Percentiles rank a stretch among this genome's conserved stretches.
Conservation (phyloP, 2,888 invertebrate species). For the Malthinus flaveolus region DNA sequence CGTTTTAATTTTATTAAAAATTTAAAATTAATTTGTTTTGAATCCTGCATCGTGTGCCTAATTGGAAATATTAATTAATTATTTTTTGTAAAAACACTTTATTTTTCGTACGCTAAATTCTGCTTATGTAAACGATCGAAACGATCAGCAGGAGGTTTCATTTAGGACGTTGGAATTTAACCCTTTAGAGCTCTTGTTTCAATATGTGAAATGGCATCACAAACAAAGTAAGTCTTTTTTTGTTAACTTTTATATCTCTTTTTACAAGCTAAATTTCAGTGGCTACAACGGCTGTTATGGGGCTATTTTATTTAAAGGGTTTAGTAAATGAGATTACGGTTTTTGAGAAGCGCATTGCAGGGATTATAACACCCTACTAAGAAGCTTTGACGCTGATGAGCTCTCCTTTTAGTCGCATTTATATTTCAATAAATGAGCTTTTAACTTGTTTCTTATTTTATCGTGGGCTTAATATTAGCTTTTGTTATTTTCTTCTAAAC, state of each 20-base stretch:
- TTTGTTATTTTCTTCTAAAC: slow-evolving; percentile 6
- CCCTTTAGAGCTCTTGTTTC: slow-evolving; percentile 5
- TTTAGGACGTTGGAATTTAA: not conserved
- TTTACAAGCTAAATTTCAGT: slow-evolving; percentile 25
- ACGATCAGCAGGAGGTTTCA: not conserved
- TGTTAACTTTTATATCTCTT: slow-evolving; percentile 25
- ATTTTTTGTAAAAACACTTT: too few relatives aligned
- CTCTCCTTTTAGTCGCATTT: slow-evolving; percentile 21
- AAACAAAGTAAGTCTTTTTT: slow-evolving; percentile 22
- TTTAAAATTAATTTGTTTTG: too few relatives aligned
- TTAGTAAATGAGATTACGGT: slow-evolving; percentile 27
- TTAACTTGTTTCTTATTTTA: slow-evolving; percentile 23
- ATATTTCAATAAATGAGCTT: slow-evolving; percentile 24
- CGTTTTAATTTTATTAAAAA: too few relatives aligned
- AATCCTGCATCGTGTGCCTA: too few relatives aligned
- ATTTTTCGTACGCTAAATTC: not conserved
- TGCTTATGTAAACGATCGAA: not conserved
- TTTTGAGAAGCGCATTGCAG: slow-evolving; percentile 26
- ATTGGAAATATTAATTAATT: too few relatives aligned
- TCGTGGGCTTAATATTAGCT: slow-evolving; percentile 14
- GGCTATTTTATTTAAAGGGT: slow-evolving; percentile 29
- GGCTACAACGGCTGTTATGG: slow-evolving; percentile 24
- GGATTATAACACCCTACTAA: slow-evolving; percentile 28
- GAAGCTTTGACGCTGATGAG: slow-evolving; percentile 25
- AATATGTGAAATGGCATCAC: slow-evolving; percentile 15